Evolutionary conservation across 2,888 invertebrate genomes (phyloP).

Genomic region (Eledone cirrhosa): DNA sequence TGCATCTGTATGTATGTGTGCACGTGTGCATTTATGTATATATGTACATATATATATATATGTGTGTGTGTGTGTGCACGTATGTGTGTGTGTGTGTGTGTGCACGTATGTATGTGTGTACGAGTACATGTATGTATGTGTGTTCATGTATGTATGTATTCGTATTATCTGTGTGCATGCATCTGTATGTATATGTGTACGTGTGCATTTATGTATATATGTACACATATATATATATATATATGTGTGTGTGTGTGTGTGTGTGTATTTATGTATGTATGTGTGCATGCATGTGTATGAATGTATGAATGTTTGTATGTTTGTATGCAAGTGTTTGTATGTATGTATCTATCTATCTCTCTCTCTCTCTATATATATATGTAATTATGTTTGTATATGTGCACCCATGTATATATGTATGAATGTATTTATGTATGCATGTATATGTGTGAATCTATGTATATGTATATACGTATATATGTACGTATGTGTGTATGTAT

Average conservation of each 20-base stretch:
- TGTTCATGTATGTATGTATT: background rate
- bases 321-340: background rate
- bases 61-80: background rate
- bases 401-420: slow-evolving; percentile 16
- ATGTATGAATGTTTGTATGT: background rate
- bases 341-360: no score
- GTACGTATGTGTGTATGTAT: background rate
- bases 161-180: background rate
- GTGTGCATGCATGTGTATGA: background rate
- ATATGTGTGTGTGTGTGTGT: no score
- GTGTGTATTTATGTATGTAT: slow-evolving; percentile 3
- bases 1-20: background rate
- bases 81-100: background rate
- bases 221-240: no score
- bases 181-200: background rate
- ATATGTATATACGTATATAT: slow-evolving; percentile 6
- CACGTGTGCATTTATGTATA: background rate
- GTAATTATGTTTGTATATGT: background rate
- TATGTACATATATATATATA: background rate
- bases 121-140: no score
- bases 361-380: no score
- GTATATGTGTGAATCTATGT: background rate
- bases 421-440: slow-evolving; percentile 5
- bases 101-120: background rate
- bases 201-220: no score